These are phyloP conservation scores for Plagodis pulveraria DNA, from an alignment of 2,888 invertebrate genomes.

Conservation along the genomic window DNA sequence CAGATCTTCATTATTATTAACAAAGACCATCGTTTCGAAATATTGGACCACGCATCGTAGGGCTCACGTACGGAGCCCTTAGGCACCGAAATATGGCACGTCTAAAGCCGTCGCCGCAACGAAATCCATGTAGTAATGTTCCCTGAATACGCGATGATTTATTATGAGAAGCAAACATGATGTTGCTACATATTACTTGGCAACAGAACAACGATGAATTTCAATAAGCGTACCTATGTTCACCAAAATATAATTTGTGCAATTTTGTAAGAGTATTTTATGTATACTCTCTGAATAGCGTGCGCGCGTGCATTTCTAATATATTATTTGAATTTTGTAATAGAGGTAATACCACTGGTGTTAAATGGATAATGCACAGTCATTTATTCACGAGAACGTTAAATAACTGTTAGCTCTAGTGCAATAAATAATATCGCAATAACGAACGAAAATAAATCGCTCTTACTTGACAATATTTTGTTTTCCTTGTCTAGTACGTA, in stretches of 20 bases:
- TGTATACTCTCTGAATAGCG: conserved; percentile 4
- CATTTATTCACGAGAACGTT: too few species aligned
- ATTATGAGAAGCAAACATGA: conserved; percentile 17
- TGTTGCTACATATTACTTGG: conserved; percentile 20
- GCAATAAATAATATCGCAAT: too few species aligned
- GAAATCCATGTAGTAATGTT: conserved; percentile 24
- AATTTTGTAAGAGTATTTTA: conserved; percentile 12
- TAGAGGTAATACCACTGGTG: not conserved
- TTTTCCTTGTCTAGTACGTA: too few species aligned
- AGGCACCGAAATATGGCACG: conserved; percentile 53
- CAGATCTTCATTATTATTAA: conserved; percentile 79
- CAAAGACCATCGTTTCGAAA: conserved; percentile 76
- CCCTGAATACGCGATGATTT: conserved; percentile 34
- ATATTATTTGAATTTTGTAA: not conserved
- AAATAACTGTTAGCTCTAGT: too few species aligned
- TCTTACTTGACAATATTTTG: too few species aligned
- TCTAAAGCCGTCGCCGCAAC: conserved; percentile 27
- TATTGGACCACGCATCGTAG: conserved; percentile 66
- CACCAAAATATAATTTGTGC: conserved; percentile 1
- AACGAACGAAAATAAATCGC: too few species aligned
- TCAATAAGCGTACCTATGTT: conserved; percentile 11
- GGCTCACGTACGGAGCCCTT: conserved; percentile 57
- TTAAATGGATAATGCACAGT: not conserved
- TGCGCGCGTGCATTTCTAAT: too few species aligned
- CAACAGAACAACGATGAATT: conserved; percentile 23